A percentile compares a stretch with the other conserved stretches of the same genome.
Conservation (phyloP, 2,888 invertebrate genomes). For the Cremastinae sp. region DNA sequence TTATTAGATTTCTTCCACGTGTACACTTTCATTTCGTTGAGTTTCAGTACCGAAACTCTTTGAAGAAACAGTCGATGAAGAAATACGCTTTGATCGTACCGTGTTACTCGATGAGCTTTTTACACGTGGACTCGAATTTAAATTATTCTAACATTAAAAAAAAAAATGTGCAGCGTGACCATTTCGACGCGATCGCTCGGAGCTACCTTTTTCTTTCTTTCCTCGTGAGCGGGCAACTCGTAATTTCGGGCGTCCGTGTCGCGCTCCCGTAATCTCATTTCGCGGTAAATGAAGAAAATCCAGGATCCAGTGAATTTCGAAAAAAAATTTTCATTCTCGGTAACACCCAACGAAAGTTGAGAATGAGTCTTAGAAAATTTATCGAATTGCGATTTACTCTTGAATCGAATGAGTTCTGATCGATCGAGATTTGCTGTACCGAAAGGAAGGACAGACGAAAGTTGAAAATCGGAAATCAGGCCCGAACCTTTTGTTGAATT, state of each 20-base stretch:
- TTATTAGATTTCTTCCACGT: too few species aligned
- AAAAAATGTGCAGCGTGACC: conserved; percentile 55
- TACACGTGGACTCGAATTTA: conserved; percentile 70
- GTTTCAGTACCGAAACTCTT: too few species aligned
- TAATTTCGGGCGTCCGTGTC: neutral
- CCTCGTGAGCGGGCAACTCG: neutral
- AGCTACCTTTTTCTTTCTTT: neutral
- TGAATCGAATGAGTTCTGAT: too few species aligned
- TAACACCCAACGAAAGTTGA: too few species aligned
- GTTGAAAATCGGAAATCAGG: conserved; percentile 38
- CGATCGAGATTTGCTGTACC: neutral
- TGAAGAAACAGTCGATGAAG: neutral
- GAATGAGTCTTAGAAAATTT: too few species aligned
- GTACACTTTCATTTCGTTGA: too few species aligned
- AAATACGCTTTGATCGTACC: conserved; percentile 64
- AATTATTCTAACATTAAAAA: conserved; percentile 60
- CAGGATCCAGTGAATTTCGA: conserved; percentile 4
- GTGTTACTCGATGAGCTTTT: conserved; percentile 68
- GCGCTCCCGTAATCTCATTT: conserved; percentile 12
- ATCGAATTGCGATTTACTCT: too few species aligned
- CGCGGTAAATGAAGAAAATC: conserved; percentile 1
- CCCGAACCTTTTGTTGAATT: conserved; percentile 61
- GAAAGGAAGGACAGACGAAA: conserved; percentile 5
- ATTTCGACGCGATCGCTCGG: conserved; percentile 10
- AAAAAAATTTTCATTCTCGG: neutral